Percentiles rank a stretch among this genome's conserved stretches.
Evolutionary conservation across 1,140 invertebrate species (phyloP).

Genomic region (Pseudomyrmex cubaensis): DNA sequence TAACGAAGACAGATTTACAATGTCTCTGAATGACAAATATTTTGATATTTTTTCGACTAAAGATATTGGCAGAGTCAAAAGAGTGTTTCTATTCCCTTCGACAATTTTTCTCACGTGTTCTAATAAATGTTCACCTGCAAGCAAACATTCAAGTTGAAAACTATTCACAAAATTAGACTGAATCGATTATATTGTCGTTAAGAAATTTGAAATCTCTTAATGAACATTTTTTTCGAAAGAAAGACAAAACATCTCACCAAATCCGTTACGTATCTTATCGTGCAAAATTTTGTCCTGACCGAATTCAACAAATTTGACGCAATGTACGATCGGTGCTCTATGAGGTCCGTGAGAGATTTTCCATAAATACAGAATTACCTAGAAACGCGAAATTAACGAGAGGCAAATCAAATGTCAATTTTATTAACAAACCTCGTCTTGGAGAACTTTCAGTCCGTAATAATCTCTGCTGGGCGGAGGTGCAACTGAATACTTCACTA

Average conservation of each 20-base stretch:
- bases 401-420: slow-evolving; percentile 15
- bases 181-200: too few relatives aligned
- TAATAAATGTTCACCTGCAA: slow-evolving; percentile 69
- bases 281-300: slow-evolving; percentile 75
- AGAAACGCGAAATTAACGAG: slow-evolving; percentile 22
- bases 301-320: slow-evolving; percentile 75
- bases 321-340: slow-evolving; percentile 73
- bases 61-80: slow-evolving; percentile 73
- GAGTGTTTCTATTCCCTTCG: slow-evolving; percentile 45
- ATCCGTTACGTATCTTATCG: slow-evolving; percentile 78
- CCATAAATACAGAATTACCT: slow-evolving; percentile 83
- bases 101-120: slow-evolving; percentile 68
- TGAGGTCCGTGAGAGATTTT: slow-evolving; percentile 83
- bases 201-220: slow-evolving; percentile 7
- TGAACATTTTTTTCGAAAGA: not conserved
- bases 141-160: not conserved
- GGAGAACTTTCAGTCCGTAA: slow-evolving; percentile 78
- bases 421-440: slow-evolving; percentile 71
- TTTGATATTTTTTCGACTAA: slow-evolving; percentile 73
- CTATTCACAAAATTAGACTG: not conserved
- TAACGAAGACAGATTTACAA: slow-evolving; percentile 76
- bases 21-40: slow-evolving; percentile 77
- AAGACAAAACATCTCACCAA: slow-evolving; percentile 73
- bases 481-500: slow-evolving; percentile 83
- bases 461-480: slow-evolving; percentile 84